Conservation (phyloP, 35 echinoderm and acorn worm genomes). For the Chiridota heheva region DNA sequence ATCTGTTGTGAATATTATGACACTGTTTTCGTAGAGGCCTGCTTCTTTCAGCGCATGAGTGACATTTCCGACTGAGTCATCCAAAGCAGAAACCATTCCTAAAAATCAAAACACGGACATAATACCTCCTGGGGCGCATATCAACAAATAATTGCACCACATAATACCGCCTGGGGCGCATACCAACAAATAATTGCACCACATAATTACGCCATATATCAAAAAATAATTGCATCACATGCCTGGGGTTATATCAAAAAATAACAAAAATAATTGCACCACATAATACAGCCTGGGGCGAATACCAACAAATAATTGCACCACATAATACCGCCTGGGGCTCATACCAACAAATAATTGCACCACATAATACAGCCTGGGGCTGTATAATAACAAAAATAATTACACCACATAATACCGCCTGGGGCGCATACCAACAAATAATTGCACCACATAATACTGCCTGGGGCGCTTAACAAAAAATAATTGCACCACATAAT, state of each 20-base stretch:
- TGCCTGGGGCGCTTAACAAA: no score
- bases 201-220: neutral
- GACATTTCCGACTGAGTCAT: slow-evolving; percentile 89
- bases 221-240: neutral
- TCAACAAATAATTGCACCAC: neutral
- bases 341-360: no score
- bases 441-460: no score
- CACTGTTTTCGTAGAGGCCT: slow-evolving; percentile 72
- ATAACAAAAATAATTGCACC: neutral
- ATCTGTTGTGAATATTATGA: slow-evolving; percentile 92
- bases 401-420: no score
- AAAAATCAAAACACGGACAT: neutral
- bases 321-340: no score
- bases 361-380: no score
- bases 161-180: neutral
- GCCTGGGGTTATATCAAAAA: neutral
- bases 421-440: no score
- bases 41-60: slow-evolving; percentile 69
- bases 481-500: no score
- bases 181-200: neutral
- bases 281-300: no score
- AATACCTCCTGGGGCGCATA: no score
- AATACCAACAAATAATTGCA: no score
- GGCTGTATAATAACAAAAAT: no score
- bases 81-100: slow-evolving; percentile 93